Base-by-base conservation (phyloP, 2,888 invertebrate species). In the Nipponacmea schrenckii region DNA sequence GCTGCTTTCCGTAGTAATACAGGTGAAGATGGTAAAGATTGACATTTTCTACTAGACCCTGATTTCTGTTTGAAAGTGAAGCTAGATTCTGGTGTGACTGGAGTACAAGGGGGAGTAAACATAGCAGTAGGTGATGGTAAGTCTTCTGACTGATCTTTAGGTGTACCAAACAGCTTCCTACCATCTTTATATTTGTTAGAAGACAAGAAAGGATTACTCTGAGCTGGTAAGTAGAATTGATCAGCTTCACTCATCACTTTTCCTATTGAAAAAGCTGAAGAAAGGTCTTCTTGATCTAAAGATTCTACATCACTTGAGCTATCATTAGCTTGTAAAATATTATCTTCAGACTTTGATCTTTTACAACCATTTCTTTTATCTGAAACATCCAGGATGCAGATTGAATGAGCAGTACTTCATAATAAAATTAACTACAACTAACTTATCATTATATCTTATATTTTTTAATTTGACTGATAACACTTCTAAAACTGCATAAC, bases 191-290 rank as follows among this genome's bases (percentile, higher is more conserved):
- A 86, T 8, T 76, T 77, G n/a, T 81, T 79, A 73, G 84, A 82
- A 44, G 79, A 80, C 39, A 86, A 85, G 77, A 86, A 86, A 64
- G 83, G 85, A 76, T 85, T 87, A 63, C 77, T 77, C 62, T 78
- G 79, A 0, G 83, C 81, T 20, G 89, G 89, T 14, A 82, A 81
- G 77, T 89, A 89, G 75, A 87, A 87, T n/a, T 86, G 85, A 77
- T 89, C 89, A 67, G 87, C 85, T 62, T 84, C 78, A 68, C 95
- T 93, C 93, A 96, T 96, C 75, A 94, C 93, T 89, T 95, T 68
- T 72, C 56, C 56, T 24, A 56, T 56, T 24, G 24, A 56, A 20
- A 56, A 8, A 14, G 56, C 56, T 56, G 56, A 24, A 24, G 56
- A 12, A 10, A 24, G 56, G 12, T 24, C 2, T 24, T 56, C 56